Base-by-base conservation (phyloP, 2,113 vertebrate species). In the Daubentonia madagascariensis region DNA sequence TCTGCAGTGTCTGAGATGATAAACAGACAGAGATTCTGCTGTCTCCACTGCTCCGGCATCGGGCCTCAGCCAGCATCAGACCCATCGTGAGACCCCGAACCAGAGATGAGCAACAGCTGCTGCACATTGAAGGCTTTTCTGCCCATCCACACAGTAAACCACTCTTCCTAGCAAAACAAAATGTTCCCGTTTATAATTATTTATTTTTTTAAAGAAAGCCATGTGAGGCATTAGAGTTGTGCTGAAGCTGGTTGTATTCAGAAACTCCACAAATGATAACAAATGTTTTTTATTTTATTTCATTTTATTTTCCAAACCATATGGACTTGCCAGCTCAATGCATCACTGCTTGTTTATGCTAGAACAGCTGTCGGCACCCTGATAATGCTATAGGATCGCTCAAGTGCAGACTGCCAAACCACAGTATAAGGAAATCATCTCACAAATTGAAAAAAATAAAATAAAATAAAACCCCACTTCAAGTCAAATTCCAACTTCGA, bases 351-450 rank as follows among this genome's bases (percentile, higher is more conserved):
- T 98, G 98, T 99, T 98, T 98, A 95, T 96, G 97, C 98, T 93
- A 93, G 97, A 98, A 98, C 98, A 99, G 98, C 98, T 99, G 99
- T 98, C 95, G 32, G 98, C 98, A 94, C 97, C 97, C 98, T 98
- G 97, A 96, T 98, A 97, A 96, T 96, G 97, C 98, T 96, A 59
- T n/a, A 96, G 98, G 76, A 96, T 98, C 96, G 81, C 96, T 97
- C 91, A 4, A 70, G 37, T 88, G 92, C 96, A 22, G 84, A 94
- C 97, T 98, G 98, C 97, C 98, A 98, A 98, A 91, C 96, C 98
- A 91, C 96, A 96, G 63, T 67, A 22, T 0, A 12, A 98, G 98
- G 97, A 98, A 98, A 97, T 96, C 97, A 96, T 97, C 98, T 97
- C 85, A 13, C 35, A 72, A 92, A 85, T 94, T 96, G 79, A 92